These are phyloP conservation scores for Orthonyx spaldingii DNA, from an alignment of 2,113 vertebrate species.

Conservation along the genomic window DNA sequence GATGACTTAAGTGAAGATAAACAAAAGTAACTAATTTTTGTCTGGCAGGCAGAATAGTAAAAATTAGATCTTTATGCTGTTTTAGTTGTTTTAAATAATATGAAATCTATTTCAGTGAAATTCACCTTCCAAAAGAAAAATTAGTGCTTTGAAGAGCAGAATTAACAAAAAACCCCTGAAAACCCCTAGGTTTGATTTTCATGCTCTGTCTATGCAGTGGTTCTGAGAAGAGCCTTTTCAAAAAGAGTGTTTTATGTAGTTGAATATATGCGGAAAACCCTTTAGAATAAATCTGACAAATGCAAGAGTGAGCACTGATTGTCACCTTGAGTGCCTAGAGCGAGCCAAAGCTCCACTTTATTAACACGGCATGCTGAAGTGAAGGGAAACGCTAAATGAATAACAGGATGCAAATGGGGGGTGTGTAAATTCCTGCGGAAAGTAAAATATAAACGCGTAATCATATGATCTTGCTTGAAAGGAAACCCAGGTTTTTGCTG, in stretches of 20 bases:
- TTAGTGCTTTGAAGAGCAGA: background rate
- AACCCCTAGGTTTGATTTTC: background rate
- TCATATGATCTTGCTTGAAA: constrained; percentile 81
- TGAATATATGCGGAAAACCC: background rate
- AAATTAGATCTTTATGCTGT: background rate
- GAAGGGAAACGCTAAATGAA: constrained; percentile 76
- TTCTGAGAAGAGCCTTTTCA: background rate
- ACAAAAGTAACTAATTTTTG: background rate
- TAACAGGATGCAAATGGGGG: constrained; percentile 85
- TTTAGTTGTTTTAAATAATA: background rate
- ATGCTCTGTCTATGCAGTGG: fast-evolving
- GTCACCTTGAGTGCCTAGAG: background rate
- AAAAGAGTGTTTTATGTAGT: background rate
- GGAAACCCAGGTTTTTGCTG: constrained; percentile 78
- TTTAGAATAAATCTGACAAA: background rate
- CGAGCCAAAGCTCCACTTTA: background rate
- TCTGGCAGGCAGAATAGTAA: background rate
- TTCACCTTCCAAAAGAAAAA: background rate
- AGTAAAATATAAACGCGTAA: constrained; percentile 82
- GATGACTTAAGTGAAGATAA: background rate
- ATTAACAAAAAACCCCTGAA: background rate
- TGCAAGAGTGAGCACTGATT: background rate
- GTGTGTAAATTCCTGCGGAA: constrained; percentile 86
- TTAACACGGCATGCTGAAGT: constrained; percentile 53
- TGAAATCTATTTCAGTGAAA: background rate